Evolutionary conservation across 2,113 vertebrate genomes (phyloP), one percentile per base, ranked within the genome.

Genomic region (Amazona guildingii): DNA sequence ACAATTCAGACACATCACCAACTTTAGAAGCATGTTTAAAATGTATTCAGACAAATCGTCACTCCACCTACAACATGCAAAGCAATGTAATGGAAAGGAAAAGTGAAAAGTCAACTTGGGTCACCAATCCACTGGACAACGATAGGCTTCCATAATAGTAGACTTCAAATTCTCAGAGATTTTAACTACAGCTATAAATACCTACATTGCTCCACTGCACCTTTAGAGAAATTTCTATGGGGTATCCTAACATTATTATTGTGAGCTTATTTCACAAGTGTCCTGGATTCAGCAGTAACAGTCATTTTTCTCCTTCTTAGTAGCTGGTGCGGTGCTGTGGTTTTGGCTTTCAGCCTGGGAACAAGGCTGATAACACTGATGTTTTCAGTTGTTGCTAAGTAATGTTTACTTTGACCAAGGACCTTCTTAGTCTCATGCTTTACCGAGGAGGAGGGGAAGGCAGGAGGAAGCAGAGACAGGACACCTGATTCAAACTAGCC

Each of bases 31-130:
- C 1, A 4, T 15, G 6, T 28, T 55, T 63, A n/a, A 85, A 82
- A 81, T 19, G 3, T 25, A 49, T 49, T 77, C 8, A 29, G 13
- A 4, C 8, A 77, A 33, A 11, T 37, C 37, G 41, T 10, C n/a
- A 33, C 24, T 67, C 1, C 0, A 54, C 0, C 0, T 29, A 16
- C 12, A 12, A 41, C 11, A 20, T 18, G 2, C 7, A 48, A 91
- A 86, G 4, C 8, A 61, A 4, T 2, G 3, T 20, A 44, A 76
- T 27, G 7, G 5, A 48, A 19, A 48, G 1, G 1, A 80, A 63
- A 76, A 75, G 0, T 27, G 4, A 49, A 49, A 74, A 66, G 11
- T 51, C 8, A 9, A 16, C 9, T 77, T 61, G 69, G 21, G 10
- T 28, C 4, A 0, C 9, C 6, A 39, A 21, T 33, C 5, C 17